phyloP scores from a whole-genome alignment of 2,797 vertebrate genomes.

The Sphenopsis melanotis region DNA sequence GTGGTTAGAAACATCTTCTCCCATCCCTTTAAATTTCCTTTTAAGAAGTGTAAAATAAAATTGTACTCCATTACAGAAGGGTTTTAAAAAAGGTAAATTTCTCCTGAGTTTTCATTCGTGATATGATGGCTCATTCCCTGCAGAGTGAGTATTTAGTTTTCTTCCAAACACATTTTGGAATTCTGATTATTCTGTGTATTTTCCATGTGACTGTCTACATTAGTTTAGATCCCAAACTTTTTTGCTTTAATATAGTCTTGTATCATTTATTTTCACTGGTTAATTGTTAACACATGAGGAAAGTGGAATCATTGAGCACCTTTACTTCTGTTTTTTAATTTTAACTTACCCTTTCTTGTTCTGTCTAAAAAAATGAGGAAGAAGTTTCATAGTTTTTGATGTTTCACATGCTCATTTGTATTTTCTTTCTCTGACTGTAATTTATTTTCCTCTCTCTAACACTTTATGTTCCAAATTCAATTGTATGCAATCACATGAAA shows the following conservation, averaged over 20 bases:
- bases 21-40: not conserved
- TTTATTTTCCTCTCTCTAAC: conserved; percentile 41
- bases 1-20: not conserved
- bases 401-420: not conserved
- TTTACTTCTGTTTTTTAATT: not conserved
- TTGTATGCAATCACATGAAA: conserved; percentile 55
- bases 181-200: not conserved
- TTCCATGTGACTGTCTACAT: not conserved
- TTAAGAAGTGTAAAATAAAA: not conserved
- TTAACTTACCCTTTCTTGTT: not conserved
- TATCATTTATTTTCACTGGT: not conserved
- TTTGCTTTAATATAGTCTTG: not conserved
- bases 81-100: not conserved
- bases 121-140: not conserved
- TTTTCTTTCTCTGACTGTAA: conserved; percentile 35
- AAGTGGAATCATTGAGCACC: not conserved
- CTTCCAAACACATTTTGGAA: not conserved
- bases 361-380: not conserved
- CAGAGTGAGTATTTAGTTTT: not conserved
- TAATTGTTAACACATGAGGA: not conserved
- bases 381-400: not conserved
- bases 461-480: conserved; percentile 56
- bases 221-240: not conserved
- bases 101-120: not conserved
- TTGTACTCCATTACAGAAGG: not conserved